phyloP scores from a whole-genome alignment of 2,113 vertebrate species.

The Ctenomys sociabilis region DNA sequence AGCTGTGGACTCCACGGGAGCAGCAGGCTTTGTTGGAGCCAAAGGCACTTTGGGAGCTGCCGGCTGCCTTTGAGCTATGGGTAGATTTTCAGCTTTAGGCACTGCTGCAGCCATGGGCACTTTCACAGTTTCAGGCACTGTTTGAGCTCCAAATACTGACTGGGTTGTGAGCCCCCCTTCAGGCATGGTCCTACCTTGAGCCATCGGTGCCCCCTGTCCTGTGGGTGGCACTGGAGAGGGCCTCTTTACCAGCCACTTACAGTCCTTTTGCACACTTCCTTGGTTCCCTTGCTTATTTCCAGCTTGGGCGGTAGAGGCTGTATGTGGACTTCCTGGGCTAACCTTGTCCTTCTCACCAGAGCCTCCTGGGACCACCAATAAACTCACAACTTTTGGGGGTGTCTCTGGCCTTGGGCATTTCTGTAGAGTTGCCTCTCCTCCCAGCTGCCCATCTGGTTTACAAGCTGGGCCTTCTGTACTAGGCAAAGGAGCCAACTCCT shows the following conservation, averaged over 20 bases:
- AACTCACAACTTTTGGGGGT: conserved; percentile 47
- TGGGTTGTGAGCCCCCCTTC: background rate
- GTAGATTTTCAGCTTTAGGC: background rate
- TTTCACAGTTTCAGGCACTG: conserved; percentile 64
- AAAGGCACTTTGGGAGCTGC: conserved; percentile 58
- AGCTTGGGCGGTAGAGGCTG: background rate
- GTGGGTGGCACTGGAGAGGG: background rate
- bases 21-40: background rate
- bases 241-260: conserved; percentile 11
- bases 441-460: background rate
- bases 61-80: background rate
- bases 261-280: background rate
- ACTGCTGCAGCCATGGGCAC: background rate
- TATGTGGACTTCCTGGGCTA: conserved; percentile 42
- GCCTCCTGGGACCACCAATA: conserved; percentile 59
- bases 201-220: background rate
- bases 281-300: background rate
- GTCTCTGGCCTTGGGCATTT: conserved; percentile 51
- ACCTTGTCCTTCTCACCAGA: conserved; percentile 20
- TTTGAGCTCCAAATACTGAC: background rate
- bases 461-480: conserved; percentile 61
- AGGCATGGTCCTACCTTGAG: background rate
- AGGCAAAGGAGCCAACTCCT: conserved; percentile 65
- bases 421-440: conserved; percentile 48
- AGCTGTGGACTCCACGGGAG: background rate